These are phyloP conservation scores for Formicarius rufipectus DNA, from an alignment of 2,113 vertebrate species.

Conservation along the genomic window DNA sequence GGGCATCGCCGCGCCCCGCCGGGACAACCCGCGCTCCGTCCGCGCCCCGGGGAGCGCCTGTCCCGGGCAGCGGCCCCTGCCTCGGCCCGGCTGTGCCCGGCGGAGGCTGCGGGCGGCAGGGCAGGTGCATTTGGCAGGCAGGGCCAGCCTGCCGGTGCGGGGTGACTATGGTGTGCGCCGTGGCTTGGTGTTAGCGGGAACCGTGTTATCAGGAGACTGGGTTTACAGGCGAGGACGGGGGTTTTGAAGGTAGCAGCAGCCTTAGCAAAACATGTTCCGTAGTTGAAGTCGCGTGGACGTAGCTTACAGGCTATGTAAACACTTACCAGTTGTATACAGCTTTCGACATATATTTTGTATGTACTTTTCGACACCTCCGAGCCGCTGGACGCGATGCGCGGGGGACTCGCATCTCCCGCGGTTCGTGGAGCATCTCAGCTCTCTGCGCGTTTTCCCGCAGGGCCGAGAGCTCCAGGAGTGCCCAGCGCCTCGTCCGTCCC, in stretches of 20 bases:
- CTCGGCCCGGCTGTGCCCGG: neutral
- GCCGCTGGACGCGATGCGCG: neutral
- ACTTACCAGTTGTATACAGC: neutral
- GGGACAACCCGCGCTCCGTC: neutral
- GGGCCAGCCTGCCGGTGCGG: neutral
- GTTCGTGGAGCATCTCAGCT: neutral
- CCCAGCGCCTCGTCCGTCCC: neutral
- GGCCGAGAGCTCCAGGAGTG: neutral
- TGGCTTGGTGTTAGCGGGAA: rapidly evolving
- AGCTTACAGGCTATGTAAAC: neutral
- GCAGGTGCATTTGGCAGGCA: neutral
- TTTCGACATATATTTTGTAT: too few relatives aligned
- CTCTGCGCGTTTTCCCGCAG: neutral
- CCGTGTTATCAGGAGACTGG: rapidly evolving
- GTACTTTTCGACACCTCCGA: neutral
- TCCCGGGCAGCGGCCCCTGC: neutral
- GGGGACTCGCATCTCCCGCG: neutral
- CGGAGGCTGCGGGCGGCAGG: neutral
- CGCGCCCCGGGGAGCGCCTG: neutral
- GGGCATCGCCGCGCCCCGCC: too few relatives aligned
- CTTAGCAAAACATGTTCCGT: rapidly evolving
- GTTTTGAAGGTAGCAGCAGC: neutral
- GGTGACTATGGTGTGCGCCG: rapidly evolving
- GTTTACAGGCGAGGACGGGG: neutral
- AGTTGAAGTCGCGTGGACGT: neutral